Percentiles rank a stretch among this genome's conserved stretches.
Conservation (phyloP, 2,888 invertebrate genomes). For the Sphecodes monilicornis region DNA sequence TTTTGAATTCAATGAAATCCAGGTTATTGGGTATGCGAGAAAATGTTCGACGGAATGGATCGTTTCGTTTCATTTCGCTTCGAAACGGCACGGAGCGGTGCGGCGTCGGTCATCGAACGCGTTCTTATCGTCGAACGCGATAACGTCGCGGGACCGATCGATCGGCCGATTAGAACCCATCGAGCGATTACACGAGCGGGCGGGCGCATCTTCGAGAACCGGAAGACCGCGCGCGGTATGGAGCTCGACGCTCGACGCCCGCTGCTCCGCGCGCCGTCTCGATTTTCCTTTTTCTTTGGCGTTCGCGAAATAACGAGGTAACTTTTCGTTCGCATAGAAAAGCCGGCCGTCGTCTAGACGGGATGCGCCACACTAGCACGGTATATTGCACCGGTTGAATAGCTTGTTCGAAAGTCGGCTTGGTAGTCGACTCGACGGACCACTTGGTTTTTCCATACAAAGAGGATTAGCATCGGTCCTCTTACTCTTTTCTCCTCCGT, state of each 20-base stretch:
- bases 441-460: constrained; percentile 69
- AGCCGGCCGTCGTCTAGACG: constrained; percentile 70
- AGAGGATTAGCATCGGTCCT: constrained; percentile 64
- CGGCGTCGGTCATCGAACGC: background rate
- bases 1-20: constrained; percentile 76
- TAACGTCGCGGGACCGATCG: background rate
- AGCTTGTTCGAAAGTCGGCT: constrained; percentile 68
- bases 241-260: background rate
- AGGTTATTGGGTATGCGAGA: constrained; percentile 48
- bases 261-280: background rate
- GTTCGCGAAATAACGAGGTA: constrained; percentile 71
- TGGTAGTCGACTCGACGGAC: constrained; percentile 54
- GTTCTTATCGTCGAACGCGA: background rate
- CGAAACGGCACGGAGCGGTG: background rate
- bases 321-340: constrained; percentile 66
- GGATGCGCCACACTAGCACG: constrained; percentile 71
- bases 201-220: constrained; percentile 5
- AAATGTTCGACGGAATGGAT: background rate
- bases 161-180: background rate
- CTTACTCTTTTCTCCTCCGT: constrained; percentile 13
- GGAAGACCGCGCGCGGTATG: background rate
- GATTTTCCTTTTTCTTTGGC: background rate
- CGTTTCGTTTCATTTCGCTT: background rate
- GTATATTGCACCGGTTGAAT: constrained; percentile 71
- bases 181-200: background rate